Percentiles rank a stretch among this genome's conserved stretches.
These are phyloP conservation scores for Syngnathoides biaculeatus DNA, from an alignment of 2,113 vertebrate species.

Conservation along the genomic window DNA sequence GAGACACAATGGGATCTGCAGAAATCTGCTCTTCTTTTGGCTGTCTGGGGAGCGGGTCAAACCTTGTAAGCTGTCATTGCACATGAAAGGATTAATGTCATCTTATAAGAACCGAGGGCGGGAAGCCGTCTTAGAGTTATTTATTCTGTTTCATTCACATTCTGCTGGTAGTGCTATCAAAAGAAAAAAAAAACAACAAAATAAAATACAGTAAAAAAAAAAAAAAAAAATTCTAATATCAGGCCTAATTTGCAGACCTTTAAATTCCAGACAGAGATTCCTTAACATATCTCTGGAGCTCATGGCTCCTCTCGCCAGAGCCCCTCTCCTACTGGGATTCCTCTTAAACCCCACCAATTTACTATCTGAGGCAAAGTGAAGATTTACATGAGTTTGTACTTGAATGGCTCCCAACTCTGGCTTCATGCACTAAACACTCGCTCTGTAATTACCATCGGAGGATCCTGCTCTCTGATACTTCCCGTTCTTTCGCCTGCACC, in stretches of 20 bases:
- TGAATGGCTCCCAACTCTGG: slow-evolving; percentile 91
- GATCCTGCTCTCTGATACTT: slow-evolving; percentile 82
- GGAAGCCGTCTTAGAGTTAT: slow-evolving; percentile 97
- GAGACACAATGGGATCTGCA: slow-evolving; percentile 82
- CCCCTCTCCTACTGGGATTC: slow-evolving; percentile 88
- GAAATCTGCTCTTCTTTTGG: slow-evolving; percentile 91
- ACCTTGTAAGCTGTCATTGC: slow-evolving; percentile 97
- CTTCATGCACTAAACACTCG: slow-evolving; percentile 95
- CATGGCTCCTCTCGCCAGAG: slow-evolving; percentile 80
- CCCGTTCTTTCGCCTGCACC: slow-evolving; percentile 79
- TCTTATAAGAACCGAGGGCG: slow-evolving; percentile 85
- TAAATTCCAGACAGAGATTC: slow-evolving; percentile 98
- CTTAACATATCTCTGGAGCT: slow-evolving; percentile 99
- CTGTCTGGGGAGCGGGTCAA: slow-evolving; percentile 91
- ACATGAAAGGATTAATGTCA: slow-evolving; percentile 99
- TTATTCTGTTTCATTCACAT: slow-evolving; percentile 98
- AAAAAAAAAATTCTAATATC: slow-evolving; percentile 81
- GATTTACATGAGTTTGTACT: slow-evolving; percentile 94
- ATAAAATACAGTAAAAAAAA: too few species aligned
- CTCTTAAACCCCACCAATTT: slow-evolving; percentile 99
- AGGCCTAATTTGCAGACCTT: slow-evolving; percentile 99
- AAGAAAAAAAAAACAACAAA: slow-evolving; percentile 73
- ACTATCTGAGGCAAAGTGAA: slow-evolving; percentile 90
- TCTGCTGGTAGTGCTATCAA: slow-evolving; percentile 79
- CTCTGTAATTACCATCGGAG: slow-evolving; percentile 96